phyloP scores from a whole-genome alignment of 2,888 invertebrate species.

The Homarus gammarus region DNA sequence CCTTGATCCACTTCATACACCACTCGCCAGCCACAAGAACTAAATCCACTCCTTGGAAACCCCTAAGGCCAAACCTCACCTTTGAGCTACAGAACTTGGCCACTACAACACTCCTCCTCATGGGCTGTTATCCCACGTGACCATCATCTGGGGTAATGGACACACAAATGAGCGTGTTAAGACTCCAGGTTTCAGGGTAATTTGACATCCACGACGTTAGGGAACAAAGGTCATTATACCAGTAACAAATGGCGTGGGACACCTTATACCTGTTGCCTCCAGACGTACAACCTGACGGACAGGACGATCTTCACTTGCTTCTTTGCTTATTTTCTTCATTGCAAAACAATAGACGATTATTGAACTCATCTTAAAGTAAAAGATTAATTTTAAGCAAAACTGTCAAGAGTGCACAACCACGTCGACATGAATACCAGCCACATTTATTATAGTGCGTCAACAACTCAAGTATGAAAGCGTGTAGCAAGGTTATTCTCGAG shows the following conservation, averaged over 20 bases:
- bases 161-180: not conserved
- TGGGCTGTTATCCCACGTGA: not conserved
- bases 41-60: not conserved
- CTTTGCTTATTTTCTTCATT: too few relatives aligned
- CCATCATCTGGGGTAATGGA: not conserved
- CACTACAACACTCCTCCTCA: not conserved
- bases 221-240: not conserved
- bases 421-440: too few relatives aligned
- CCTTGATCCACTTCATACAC: slow-evolving; percentile 6
- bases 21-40: slow-evolving; percentile 11
- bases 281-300: not conserved
- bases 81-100: not conserved
- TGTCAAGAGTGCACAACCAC: too few relatives aligned
- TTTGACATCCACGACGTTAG: not conserved
- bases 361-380: too few relatives aligned
- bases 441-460: too few relatives aligned
- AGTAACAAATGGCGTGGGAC: not conserved
- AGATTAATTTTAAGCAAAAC: too few relatives aligned
- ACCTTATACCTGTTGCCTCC: not conserved
- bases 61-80: slow-evolving; percentile 7
- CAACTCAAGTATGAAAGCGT: too few relatives aligned
- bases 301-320: not conserved
- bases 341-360: too few relatives aligned
- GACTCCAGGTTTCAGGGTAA: not conserved
- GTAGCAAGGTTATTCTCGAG: too few relatives aligned